Evolutionary conservation across 2,113 vertebrate genomes (phyloP), one percentile per base, ranked within the genome.

Genomic region (Oncorhynchus clarkii): DNA sequence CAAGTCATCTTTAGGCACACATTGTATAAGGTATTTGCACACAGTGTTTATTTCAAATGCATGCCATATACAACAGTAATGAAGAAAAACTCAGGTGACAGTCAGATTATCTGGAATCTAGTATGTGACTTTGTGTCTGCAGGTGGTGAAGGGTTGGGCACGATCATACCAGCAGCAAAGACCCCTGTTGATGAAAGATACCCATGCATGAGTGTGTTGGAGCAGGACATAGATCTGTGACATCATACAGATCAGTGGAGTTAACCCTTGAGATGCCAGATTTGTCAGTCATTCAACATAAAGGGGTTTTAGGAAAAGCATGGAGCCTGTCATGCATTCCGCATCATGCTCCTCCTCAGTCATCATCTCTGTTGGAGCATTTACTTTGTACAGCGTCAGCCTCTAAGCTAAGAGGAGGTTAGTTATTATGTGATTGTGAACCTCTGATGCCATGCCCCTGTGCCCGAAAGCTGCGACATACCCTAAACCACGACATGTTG

Each of bases 131-230:
- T 45, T 45, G 39, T 45, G 6, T 78, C 74, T 60, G 22, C 90
- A 97, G 96, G 91, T 96, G 85, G 87, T 94, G 13, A 94, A 93
- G 0, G 88, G 94, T 57, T 97, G 95, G 96, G 93, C 92, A 27
- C 92, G 90, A 75, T 77, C 90, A 6, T 94, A 94, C 77, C 95
- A 95, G 0, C 91, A 96, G 78, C 92, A 88, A 22, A 91, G 90
- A 39, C 90, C 95, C 82, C 92, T 93, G 0, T 90, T 94, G 22
- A 72, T 92, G 82, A 95, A 96, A 78, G 89, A 94, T 49, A 81
- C 84, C 16, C 83, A 80, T 11, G 91, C 90, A 65, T 94, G 91
- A 94, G 54, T 34, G 20, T 11, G 60, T 77, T 78, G 26, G 66
- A 27, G 27, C 26, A 62, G n/a, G 64, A 48, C 13, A 74, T n/a